Evolutionary conservation across 2,113 vertebrate species (phyloP), one percentile per base, ranked within the genome.

Genomic region (Melanotaenia duboulayi): DNA sequence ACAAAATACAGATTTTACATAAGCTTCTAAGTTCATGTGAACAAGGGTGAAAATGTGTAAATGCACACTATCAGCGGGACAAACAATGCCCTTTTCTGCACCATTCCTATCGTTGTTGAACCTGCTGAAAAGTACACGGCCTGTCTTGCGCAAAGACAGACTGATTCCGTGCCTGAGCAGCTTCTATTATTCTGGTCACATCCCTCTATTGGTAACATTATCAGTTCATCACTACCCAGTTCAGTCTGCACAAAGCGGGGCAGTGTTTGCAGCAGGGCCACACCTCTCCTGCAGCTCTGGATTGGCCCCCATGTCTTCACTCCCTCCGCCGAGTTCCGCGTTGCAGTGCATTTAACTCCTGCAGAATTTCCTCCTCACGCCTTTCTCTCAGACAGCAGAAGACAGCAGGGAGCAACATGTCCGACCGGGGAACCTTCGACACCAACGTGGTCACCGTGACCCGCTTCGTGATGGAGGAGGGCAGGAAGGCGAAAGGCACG

Each of bases 371-470:
- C 79, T 63, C 37, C 28, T 35, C 17, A 4, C 3, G 6, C 48
- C 32, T 25, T 2, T 37, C 71, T 60, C 28, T 37, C 71, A 48
- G 62, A 49, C 65, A 42, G 24, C 76, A 32, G 66, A 44, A 44
- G 32, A 35, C 4, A n/a, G n/a, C n/a, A n/a, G n/a, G n/a, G n/a
- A n/a, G n/a, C n/a, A 61, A 2, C 74, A 98, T 98, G 97, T 93
- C 96, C 32, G 96, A 97, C 66, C 92, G 83, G 7, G 90, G 90
- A 12, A 11, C 92, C 22, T 97, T 99, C 91, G 96, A 99, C 78
- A 99, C 97, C 55, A 91, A 99, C 78, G 95, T 98, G 77, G 92
- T 93, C 73, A 99, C 97, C 78, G 76, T 99, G 91, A 99, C 97
- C 87, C 94, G 96, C 55, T 98, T 98, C 85, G 94, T 99, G 55